Evolutionary conservation across 2,888 invertebrate genomes (phyloP), one percentile per base, ranked within the genome.

Genomic region (Diadromus collaris): DNA sequence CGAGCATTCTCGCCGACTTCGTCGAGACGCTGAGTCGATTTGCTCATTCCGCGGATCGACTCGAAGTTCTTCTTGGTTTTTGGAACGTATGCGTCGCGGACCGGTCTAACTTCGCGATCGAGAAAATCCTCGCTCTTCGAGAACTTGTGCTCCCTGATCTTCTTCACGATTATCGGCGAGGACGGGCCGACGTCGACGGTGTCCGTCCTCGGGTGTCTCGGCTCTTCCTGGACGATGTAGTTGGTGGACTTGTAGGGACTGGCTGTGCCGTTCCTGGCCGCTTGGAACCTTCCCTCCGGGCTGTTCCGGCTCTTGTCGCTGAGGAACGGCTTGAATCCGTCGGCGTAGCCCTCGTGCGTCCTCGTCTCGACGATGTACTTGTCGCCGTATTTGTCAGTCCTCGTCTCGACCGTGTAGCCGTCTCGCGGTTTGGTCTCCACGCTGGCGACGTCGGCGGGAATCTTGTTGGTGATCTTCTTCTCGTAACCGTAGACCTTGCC

Each of bases 391-490:
- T 90, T 89, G 75, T 90, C 88, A 10, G 88, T 89, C 7, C 86
- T 85, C 4, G 89, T 89, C 67, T 90, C 90, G 4, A 90, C 83
- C 5, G 85, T 88, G 71, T 89, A 90, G 0, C 89, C 89, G 3
- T 89, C 87, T 6, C 84, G 84, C 0, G 88, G 87, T 41, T 87
- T 87, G 3, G 83, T 46, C 1, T 88, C 86, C 88, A 87, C 91
- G 92, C 86, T 92, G 91, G 44, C 92, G 89, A 88, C 92, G 90
- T 85, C 93, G 88, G 80, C 91, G 88, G 78, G 92, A 90, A 90
- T 93, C 92, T 83, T 92, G 91, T 88, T 94, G 91, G 84, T 92
- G 34, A 88, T 87, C 77, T 89, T 90, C 64, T 91, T 91, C 79
- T 91, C 91, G 79, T 89, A 90, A 0, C 89, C 90, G 76, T 90